A percentile compares a stretch with the other conserved stretches of the same genome.
These are phyloP conservation scores for Globodera rostochiensis DNA, from an alignment of 1,140 invertebrate genomes.

Conservation along the genomic window DNA sequence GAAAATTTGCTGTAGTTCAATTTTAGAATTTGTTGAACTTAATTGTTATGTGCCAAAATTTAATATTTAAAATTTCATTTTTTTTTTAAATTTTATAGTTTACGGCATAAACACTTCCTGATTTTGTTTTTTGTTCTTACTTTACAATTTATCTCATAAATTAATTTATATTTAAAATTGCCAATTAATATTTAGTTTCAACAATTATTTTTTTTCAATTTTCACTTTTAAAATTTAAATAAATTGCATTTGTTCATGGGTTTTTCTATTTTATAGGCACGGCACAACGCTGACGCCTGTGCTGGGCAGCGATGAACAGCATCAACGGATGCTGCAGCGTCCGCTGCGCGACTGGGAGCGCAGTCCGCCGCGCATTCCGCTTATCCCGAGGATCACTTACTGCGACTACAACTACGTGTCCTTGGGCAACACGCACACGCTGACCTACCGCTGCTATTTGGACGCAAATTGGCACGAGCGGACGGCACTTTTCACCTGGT, in stretches of 20 bases:
- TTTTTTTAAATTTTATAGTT: too few species aligned
- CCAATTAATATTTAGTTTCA: too few species aligned
- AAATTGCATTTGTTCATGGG: neutral
- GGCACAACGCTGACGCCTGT: slow-evolving; percentile 31
- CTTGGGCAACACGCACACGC: slow-evolving; percentile 38
- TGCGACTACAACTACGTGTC: slow-evolving; percentile 42
- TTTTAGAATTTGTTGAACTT: too few species aligned
- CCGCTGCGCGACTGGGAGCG: slow-evolving; percentile 10
- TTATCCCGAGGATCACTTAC: slow-evolving; percentile 38
- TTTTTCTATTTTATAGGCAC: slow-evolving; percentile 28
- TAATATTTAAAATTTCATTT: too few species aligned
- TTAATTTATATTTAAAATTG: too few species aligned
- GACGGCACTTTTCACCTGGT: slow-evolving; percentile 42
- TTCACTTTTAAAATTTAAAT: too few species aligned
- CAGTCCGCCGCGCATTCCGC: slow-evolving; percentile 27
- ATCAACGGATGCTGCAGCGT: neutral
- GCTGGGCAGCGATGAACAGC: slow-evolving; percentile 12
- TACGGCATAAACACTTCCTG: too few species aligned
- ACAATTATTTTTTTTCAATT: too few species aligned
- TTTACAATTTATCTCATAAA: too few species aligned
- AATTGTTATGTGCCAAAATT: too few species aligned
- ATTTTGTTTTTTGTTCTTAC: too few species aligned
- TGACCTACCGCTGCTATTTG: slow-evolving; percentile 44
- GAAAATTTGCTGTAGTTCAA: neutral
- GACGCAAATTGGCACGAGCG: slow-evolving; percentile 44